phyloP scores from a whole-genome alignment of 1,140 invertebrate species.

The Drosophila ercepeae region DNA sequence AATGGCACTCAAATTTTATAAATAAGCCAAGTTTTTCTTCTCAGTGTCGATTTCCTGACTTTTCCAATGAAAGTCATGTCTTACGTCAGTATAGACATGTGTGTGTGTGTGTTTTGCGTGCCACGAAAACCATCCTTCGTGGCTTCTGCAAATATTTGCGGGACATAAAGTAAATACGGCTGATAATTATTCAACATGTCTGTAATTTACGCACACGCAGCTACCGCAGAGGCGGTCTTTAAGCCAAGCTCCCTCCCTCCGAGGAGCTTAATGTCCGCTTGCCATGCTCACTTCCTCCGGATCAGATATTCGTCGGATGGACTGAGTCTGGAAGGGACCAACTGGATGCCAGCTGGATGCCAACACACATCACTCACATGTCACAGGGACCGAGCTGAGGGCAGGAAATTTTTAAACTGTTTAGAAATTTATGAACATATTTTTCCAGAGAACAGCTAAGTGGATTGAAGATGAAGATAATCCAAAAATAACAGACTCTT shows the following conservation, averaged over 20 bases:
- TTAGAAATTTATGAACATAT: background rate
- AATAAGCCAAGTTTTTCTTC: background rate
- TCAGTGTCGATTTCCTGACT: background rate
- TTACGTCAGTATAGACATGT: conserved; percentile 46
- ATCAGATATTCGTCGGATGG: too few species aligned
- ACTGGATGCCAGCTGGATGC: background rate
- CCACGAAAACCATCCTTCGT: conserved; percentile 39
- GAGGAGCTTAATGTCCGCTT: conserved; percentile 30
- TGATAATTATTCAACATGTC: conserved; percentile 68
- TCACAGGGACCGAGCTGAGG: background rate
- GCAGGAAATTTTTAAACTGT: conserved; percentile 1
- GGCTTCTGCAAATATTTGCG: conserved; percentile 72
- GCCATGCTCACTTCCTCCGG: conserved; percentile 17
- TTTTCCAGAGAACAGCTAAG: background rate
- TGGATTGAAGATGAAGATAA: background rate
- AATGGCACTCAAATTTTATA: too few species aligned
- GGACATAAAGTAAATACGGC: conserved; percentile 64
- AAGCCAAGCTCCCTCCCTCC: conserved; percentile 3
- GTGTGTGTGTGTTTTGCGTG: conserved; percentile 13
- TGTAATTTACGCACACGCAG: conserved; percentile 58
- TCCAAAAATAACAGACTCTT: conserved; percentile 1
- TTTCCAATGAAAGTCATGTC: background rate
- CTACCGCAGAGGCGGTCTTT: conserved; percentile 6
- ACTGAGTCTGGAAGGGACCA: background rate
- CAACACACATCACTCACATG: conserved; percentile 37